phyloP scores from a whole-genome alignment of 2,113 vertebrate genomes.

The Candoia aspera region DNA sequence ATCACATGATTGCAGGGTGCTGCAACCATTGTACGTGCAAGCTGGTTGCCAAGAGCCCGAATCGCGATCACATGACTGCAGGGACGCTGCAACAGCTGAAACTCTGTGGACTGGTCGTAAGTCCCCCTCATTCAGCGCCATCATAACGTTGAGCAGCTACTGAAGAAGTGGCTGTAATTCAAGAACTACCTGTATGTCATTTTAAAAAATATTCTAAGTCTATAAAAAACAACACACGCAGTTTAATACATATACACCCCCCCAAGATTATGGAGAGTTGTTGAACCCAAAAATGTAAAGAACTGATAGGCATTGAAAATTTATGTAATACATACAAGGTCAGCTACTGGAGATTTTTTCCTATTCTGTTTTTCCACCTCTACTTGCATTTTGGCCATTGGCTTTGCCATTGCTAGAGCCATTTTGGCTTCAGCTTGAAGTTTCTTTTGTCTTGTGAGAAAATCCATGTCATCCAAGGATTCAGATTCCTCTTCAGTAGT shows the following conservation, averaged over 20 bases:
- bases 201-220: neutral
- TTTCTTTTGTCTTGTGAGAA: constrained; percentile 95
- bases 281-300: neutral
- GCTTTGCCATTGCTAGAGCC: constrained; percentile 97
- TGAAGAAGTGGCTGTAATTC: neutral
- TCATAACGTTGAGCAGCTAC: neutral
- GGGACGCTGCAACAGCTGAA: neutral
- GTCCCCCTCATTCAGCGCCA: neutral
- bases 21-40: neutral
- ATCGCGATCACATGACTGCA: neutral
- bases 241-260: neutral
- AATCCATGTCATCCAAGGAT: constrained; percentile 98
- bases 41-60: neutral
- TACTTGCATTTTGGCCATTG: constrained; percentile 99
- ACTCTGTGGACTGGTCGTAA: neutral
- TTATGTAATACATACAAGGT: constrained; percentile 81
- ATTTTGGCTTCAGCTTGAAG: constrained; percentile 96
- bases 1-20: neutral
- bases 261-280: neutral
- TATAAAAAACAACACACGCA: neutral
- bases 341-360: constrained; percentile 97
- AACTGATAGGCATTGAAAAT: neutral
- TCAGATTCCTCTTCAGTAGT: constrained; percentile 96
- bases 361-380: constrained; percentile 99
- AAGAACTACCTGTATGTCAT: neutral